A percentile compares a stretch with the other conserved stretches of the same genome.
phyloP scores from a whole-genome alignment of 2,113 vertebrate genomes.

The Oncorhynchus keta region DNA sequence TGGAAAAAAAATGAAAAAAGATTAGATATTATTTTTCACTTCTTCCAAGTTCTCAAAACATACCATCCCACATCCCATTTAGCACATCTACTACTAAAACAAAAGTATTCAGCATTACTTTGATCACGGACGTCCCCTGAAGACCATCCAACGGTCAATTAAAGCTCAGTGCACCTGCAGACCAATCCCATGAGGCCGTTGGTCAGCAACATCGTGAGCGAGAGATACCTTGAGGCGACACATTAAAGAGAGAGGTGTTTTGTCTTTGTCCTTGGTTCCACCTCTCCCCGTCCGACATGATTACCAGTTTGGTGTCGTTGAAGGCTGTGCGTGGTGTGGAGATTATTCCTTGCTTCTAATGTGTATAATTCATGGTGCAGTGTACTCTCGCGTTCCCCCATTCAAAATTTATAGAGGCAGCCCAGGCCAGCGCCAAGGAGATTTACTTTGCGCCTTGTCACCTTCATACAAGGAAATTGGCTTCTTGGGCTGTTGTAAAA shows the following conservation, averaged over 20 bases:
- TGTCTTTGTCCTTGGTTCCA: background rate
- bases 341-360: background rate
- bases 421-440: background rate
- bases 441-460: conserved; percentile 32
- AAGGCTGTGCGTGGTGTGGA: conserved; percentile 1
- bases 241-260: conserved; percentile 10
- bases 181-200: background rate
- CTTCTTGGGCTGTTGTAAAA: background rate
- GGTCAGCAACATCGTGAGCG: background rate
- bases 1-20: background rate
- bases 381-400: conserved; percentile 11
- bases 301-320: conserved; percentile 19
- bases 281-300: conserved; percentile 7
- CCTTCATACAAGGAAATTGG: conserved; percentile 17
- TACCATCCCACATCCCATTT: background rate
- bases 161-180: background rate
- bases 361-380: conserved; percentile 35
- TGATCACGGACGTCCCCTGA: background rate
- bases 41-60: too few species aligned
- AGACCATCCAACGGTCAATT: background rate
- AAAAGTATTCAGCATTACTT: background rate
- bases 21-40: background rate
- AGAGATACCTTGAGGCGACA: conserved; percentile 25
- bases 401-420: conserved; percentile 35
- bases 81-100: background rate